phyloP scores from a whole-genome alignment of 1,140 invertebrate species.

The Hycleus phaleratus region DNA sequence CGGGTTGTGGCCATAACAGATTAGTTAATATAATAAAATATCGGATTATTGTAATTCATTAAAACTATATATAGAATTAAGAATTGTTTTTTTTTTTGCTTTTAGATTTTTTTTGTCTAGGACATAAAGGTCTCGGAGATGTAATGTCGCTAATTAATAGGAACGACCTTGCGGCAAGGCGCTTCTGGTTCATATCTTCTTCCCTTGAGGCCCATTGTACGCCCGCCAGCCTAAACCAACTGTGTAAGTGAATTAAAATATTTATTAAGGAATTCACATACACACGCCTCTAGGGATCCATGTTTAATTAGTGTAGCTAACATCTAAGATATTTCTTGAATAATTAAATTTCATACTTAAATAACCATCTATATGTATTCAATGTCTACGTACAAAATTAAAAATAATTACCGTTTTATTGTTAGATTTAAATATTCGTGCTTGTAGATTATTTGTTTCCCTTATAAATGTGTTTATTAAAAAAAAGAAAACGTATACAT shows the following conservation, averaged over 20 bases:
- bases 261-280: slow-evolving; percentile 42
- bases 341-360: slow-evolving; percentile 31
- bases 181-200: slow-evolving; percentile 35
- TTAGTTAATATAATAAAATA: background rate
- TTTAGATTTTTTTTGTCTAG: background rate
- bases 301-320: slow-evolving; percentile 34
- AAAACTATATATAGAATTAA: background rate
- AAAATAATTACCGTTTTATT: too few relatives aligned
- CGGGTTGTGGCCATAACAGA: slow-evolving; percentile 9
- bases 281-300: slow-evolving; percentile 30
- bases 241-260: slow-evolving; percentile 43
- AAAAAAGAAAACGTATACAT: too few relatives aligned
- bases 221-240: slow-evolving; percentile 38
- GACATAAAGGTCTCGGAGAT: slow-evolving; percentile 11
- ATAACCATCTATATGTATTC: slow-evolving; percentile 20
- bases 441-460: too few relatives aligned
- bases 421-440: too few relatives aligned
- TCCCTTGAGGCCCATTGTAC: slow-evolving; percentile 34
- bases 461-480: too few relatives aligned
- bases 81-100: background rate
- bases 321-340: slow-evolving; percentile 35
- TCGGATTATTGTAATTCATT: too few relatives aligned
- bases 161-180: slow-evolving; percentile 31
- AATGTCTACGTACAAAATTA: background rate
- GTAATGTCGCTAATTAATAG: slow-evolving; percentile 39